A percentile compares a stretch with the other conserved stretches of the same genome.
phyloP scores from a whole-genome alignment of 2,797 vertebrate species.

The Clarias platycephalus region DNA sequence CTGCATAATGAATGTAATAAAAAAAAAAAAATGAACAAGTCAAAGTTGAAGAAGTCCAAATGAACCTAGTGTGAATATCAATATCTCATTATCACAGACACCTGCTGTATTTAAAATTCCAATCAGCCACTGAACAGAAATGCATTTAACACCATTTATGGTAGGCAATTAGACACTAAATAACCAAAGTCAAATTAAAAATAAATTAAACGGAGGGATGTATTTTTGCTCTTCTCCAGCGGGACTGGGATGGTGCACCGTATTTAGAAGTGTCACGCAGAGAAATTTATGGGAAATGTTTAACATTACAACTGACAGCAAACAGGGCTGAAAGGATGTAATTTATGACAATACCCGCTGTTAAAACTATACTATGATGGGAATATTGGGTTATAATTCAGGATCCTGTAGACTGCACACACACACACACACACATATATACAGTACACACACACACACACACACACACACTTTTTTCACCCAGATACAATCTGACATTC shows the following conservation, averaged over 20 bases:
- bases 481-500: slow-evolving; percentile 29
- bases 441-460: slow-evolving; percentile 30
- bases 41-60: slow-evolving; percentile 21
- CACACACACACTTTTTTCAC: slow-evolving; percentile 11
- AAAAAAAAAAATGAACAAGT: slow-evolving; percentile 1
- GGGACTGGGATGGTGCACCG: slow-evolving; percentile 32
- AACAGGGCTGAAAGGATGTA: slow-evolving; percentile 28
- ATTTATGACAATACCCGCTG: slow-evolving; percentile 36
- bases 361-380: slow-evolving; percentile 40
- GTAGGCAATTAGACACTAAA: slow-evolving; percentile 44
- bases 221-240: slow-evolving; percentile 15
- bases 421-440: slow-evolving; percentile 11
- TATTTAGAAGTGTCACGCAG: slow-evolving; percentile 55
- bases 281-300: slow-evolving; percentile 42
- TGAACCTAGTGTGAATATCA: slow-evolving; percentile 38
- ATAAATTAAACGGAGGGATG: slow-evolving; percentile 39
- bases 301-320: slow-evolving; percentile 39
- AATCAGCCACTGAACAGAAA: slow-evolving; percentile 30
- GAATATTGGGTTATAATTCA: slow-evolving; percentile 39
- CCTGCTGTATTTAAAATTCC: slow-evolving; percentile 32
- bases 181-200: slow-evolving; percentile 30
- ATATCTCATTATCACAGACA: slow-evolving; percentile 27
- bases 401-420: slow-evolving; percentile 14
- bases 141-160: slow-evolving; percentile 40
- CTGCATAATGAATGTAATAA: slow-evolving; percentile 30